Evolutionary conservation across 2,888 invertebrate genomes (phyloP), one percentile per base, ranked within the genome.

Genomic region (Lacanobia wlatinum): DNA sequence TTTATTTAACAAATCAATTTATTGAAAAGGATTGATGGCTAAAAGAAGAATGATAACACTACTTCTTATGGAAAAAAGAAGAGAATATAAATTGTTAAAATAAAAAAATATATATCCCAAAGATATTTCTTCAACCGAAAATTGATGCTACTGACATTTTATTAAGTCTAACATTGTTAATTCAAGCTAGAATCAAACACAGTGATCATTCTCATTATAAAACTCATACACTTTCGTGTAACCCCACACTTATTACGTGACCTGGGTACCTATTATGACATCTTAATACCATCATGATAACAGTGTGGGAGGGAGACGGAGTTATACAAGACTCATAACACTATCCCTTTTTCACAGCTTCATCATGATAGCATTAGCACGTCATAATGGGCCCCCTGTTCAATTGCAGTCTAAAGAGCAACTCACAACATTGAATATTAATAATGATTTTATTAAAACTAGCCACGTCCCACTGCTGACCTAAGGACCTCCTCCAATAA

Each of bases 161-260:
- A 56, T 23, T 18, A 23, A 2, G 9, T 46, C 28, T 40, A n/a
- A 74, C 6, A 34, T 34, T 34, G 34, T 0, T 34, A 67, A 38
- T 18, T 16, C 7, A 55, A 59, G 55, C 38, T 67, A 70, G 18
- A 63, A 28, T 14, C 12, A 10, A 1, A 67, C 23, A 63, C 9
- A 46, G 21, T 18, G 46, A 40, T 53, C 58, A 73, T 34, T 52
- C 23, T 28, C 70, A 52, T 64, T 53, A 16, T 62, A 73, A 43
- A 78, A 23, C 18, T 64, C n/a, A 62, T 73, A 73, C 73, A 73
- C 61, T 46, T 21, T 28, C 9, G 58, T 66, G 78, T 73, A 78
- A 61, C 10, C 21, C 10, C 2, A 61, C 28, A 58, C 6, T 52
- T n/a, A 40, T 59, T 9, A 46, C 6, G 38, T 43, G 6, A 28